phyloP scores from a whole-genome alignment of 37 sponge, comb jelly and placozoan genomes.

The Beroe forskalii region DNA sequence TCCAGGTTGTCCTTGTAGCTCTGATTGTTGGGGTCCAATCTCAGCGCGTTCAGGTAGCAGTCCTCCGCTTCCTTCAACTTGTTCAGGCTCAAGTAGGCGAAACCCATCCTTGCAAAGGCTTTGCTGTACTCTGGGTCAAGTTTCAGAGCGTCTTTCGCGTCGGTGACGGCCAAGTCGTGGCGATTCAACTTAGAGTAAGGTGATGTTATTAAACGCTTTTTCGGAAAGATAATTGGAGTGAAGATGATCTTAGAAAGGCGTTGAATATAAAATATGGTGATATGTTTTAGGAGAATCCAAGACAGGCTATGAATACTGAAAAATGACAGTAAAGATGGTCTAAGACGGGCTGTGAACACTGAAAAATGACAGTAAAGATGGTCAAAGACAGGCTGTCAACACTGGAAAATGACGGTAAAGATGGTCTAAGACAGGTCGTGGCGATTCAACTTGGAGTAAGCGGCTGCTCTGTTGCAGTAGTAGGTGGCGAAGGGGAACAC shows the following conservation, averaged over 20 bases:
- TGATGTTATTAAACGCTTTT: too few species aligned
- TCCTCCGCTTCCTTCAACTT: conserved; percentile 47
- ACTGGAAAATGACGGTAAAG: too few species aligned
- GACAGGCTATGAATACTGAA: too few species aligned
- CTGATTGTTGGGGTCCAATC: conserved; percentile 44
- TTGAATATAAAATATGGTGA: too few species aligned
- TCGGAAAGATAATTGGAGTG: too few species aligned
- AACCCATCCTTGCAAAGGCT: conserved; percentile 61
- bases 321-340: too few species aligned
- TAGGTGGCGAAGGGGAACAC: neutral
- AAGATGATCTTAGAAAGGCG: too few species aligned
- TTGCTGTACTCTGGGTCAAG: conserved; percentile 43
- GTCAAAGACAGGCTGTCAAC: too few species aligned
- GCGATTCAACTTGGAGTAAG: conserved; percentile 18
- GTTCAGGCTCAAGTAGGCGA: conserved; percentile 47
- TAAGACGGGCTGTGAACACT: too few species aligned
- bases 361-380: too few species aligned
- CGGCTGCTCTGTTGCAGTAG: conserved; percentile 55
- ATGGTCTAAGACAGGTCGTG: too few species aligned
- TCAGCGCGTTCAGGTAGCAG: neutral
- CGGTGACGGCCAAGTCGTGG: conserved; percentile 29
- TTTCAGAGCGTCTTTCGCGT: conserved; percentile 14
- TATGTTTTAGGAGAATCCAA: too few species aligned
- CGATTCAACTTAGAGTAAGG: conserved; percentile 9
- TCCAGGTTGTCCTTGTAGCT: conserved; percentile 52